Base-by-base conservation (phyloP, 2,888 invertebrate species). In the Tetrapedia diversipes region DNA sequence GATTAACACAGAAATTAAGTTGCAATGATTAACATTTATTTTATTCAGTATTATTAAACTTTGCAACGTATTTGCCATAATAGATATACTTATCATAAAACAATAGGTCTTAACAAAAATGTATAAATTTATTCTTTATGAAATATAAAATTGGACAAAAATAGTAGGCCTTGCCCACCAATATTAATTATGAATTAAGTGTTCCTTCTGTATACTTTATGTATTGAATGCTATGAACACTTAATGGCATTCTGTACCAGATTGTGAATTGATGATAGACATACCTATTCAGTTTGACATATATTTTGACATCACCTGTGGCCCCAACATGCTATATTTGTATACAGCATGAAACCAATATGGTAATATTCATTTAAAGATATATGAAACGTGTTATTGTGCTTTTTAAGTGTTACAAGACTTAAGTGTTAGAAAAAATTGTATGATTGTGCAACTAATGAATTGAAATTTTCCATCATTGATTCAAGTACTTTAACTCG, bases 101-200 rank as follows among this genome's bases (percentile, higher is more conserved):
- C 85, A 87, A 88, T 88, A 86, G 71, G 69, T 71, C 82, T 87
- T 86, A 85, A 88, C 86, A 88, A 87, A 89, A 88, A 81, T 85
- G 84, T 87, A 87, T 84, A 87, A 86, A 86, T 87, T 83, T 85
- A 86, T 83, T 80, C 57, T 85, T 87, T 84, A 82, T 85, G 84
- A 85, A 83, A 85, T 85, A 83, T 85, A 85, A 85, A 85, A 79
- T 85, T 80, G 78, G 85, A 87, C 86, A 87, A 87, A 87, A 87
- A 84, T 84, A 85, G 86, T 86, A 86, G 84, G 86, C 84, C 78
- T 75, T 73, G 80, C 81, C 82, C 81, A 84, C 79, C 75, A 67
- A 82, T 82, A 80, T 81, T 81, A 81, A 49, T 79, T 79, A 63
- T 69, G 80, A 84, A 72, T 82, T 76, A 74, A 69, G 66, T 76